Percentiles rank a stretch among this genome's conserved stretches.
Conservation (phyloP, 2,797 vertebrate genomes). For the Gallinago stenura region DNA sequence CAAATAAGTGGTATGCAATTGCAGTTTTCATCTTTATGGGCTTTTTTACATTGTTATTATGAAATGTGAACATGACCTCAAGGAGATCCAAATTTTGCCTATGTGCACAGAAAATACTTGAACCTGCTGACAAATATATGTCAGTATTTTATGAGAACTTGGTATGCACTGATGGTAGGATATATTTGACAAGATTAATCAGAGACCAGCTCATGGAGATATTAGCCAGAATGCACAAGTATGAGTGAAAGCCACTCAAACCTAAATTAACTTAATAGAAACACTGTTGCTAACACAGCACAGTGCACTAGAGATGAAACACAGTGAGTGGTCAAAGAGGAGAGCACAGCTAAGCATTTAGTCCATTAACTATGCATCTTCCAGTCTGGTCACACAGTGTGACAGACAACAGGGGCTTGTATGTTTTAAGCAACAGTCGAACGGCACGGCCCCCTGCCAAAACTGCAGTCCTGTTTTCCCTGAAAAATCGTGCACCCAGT, state of each 20-base stretch:
- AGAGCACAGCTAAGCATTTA: background rate
- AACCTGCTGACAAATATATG: slow-evolving; percentile 27
- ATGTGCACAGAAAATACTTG: slow-evolving; percentile 1
- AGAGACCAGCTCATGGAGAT: background rate
- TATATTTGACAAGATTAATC: slow-evolving; percentile 47
- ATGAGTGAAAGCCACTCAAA: background rate
- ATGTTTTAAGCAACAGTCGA: background rate
- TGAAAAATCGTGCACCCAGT: background rate
- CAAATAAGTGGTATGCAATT: background rate
- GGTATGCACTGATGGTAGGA: background rate
- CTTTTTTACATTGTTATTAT: background rate
- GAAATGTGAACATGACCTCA: background rate
- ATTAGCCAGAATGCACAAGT: background rate
- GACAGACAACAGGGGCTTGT: background rate
- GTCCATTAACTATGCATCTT: background rate
- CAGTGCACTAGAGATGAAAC: background rate
- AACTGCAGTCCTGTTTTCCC: background rate
- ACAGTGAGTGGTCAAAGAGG: background rate
- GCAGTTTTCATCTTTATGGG: background rate
- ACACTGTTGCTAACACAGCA: background rate
- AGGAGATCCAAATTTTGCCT: slow-evolving; percentile 8
- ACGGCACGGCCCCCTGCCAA: background rate
- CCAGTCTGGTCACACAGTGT: background rate
- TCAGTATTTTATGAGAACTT: background rate
- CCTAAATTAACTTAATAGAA: slow-evolving; percentile 39